Conservation (phyloP, 2,888 invertebrate genomes). For the Macrostomum cliftonense region DNA sequence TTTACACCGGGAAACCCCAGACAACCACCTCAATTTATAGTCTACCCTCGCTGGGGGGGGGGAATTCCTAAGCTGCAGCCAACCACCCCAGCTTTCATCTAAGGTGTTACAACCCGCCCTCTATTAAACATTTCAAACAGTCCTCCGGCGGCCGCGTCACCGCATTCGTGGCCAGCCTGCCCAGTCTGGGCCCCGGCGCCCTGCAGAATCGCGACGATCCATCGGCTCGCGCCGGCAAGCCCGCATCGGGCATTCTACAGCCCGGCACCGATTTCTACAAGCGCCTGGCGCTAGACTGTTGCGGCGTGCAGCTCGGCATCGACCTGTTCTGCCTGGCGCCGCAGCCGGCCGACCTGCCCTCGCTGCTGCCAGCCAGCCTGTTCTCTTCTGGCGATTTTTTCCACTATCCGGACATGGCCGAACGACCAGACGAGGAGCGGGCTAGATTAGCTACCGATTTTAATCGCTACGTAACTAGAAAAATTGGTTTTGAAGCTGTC, state of each 20-base stretch:
- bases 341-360: constrained; percentile 79
- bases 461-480: constrained; percentile 71
- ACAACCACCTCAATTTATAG: too few relatives aligned
- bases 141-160: constrained; percentile 66
- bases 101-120: too few relatives aligned
- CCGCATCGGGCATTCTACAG: constrained; percentile 54
- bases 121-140: too few relatives aligned
- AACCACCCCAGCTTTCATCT: too few relatives aligned
- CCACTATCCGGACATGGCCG: neutral
- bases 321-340: constrained; percentile 81
- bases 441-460: constrained; percentile 58
- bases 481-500: constrained; percentile 84
- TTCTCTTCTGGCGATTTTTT: too few relatives aligned
- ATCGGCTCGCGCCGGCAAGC: constrained; percentile 54
- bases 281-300: constrained; percentile 73
- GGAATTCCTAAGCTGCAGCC: too few relatives aligned
- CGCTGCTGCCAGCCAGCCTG: constrained; percentile 41
- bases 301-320: constrained; percentile 61
- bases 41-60: too few relatives aligned
- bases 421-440: constrained; percentile 36
- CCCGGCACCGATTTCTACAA: constrained; percentile 96
- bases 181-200: constrained; percentile 57
- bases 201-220: constrained; percentile 70
- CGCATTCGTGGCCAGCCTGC: constrained; percentile 71
- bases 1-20: too few relatives aligned